Percentiles rank a stretch among this genome's conserved stretches.
Conservation (phyloP, 2,113 vertebrate genomes). For the Sinocyclocheilus maitianheensis region DNA sequence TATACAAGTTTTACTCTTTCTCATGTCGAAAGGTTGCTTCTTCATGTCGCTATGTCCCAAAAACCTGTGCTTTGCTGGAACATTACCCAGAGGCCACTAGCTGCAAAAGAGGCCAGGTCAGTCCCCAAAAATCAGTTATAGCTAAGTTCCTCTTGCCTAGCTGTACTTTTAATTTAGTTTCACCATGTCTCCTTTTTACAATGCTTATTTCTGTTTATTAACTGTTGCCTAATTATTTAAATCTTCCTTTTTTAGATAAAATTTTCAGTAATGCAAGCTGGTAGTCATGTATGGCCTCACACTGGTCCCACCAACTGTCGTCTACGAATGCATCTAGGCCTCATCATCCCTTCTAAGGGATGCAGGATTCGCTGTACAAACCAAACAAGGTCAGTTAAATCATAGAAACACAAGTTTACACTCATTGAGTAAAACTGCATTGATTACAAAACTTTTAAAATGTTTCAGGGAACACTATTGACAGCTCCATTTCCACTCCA, state of each 20-base stretch:
- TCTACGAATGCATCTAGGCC: constrained; percentile 92
- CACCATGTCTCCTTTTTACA: background rate
- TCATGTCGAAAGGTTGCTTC: constrained; percentile 85
- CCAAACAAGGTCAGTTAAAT: constrained; percentile 79
- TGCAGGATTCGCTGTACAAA: constrained; percentile 92
- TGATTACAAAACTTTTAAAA: background rate
- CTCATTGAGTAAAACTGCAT: background rate
- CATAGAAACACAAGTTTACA: background rate
- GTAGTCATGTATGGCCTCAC: constrained; percentile 98
- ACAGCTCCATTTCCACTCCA: too few species aligned
- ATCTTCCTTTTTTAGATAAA: constrained; percentile 82
- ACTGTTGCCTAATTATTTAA: background rate
- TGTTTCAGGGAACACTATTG: background rate
- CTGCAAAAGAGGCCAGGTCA: constrained; percentile 95
- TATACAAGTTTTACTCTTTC: constrained; percentile 31
- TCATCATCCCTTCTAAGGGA: constrained; percentile 87
- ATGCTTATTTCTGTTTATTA: background rate
- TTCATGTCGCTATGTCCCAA: constrained; percentile 84
- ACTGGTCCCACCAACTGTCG: constrained; percentile 97
- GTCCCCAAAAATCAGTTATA: constrained; percentile 23
- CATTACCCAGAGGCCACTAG: constrained; percentile 86
- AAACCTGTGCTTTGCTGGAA: constrained; percentile 90
- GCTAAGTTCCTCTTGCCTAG: too few species aligned
- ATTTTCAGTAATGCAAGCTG: constrained; percentile 95
- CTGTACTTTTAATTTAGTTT: background rate